A percentile compares a stretch with the other conserved stretches of the same genome.
Conservation (phyloP, 2,113 vertebrate species). For the Clinocottus analis region DNA sequence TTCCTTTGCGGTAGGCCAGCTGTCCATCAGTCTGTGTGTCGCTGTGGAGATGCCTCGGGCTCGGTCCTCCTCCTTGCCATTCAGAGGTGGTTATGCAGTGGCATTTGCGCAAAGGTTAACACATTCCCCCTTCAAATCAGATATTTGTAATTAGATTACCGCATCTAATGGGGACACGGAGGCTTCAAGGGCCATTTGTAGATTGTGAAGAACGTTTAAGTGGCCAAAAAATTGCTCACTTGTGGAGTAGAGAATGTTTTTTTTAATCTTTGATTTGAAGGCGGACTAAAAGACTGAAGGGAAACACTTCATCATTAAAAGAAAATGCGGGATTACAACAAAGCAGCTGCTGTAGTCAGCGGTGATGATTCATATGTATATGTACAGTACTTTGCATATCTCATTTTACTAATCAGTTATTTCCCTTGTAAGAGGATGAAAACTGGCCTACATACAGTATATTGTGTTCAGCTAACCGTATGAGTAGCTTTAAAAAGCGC, state of each 20-base stretch:
- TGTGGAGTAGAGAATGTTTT: constrained; percentile 34
- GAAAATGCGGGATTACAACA: constrained; percentile 1
- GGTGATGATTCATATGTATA: not conserved
- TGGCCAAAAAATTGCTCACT: constrained; percentile 53
- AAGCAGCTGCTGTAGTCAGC: constrained; percentile 2
- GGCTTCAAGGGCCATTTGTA: constrained; percentile 61
- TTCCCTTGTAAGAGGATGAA: not conserved
- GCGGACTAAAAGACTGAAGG: constrained; percentile 29
- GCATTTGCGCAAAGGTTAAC: constrained; percentile 81
- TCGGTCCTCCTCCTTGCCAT: constrained; percentile 64
- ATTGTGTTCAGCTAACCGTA: not conserved
- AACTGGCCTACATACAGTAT: not conserved
- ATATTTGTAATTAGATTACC: constrained; percentile 78
- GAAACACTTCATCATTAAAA: constrained; percentile 17
- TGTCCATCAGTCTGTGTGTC: constrained; percentile 69
- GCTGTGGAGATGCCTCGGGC: constrained; percentile 62
- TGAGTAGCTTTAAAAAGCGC: not conserved
- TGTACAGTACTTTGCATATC: not conserved
- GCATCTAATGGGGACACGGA: constrained; percentile 60
- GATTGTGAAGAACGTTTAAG: constrained; percentile 66
- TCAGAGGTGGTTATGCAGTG: constrained; percentile 71
- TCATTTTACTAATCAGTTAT: not conserved
- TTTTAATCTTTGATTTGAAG: constrained; percentile 44
- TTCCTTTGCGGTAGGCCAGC: constrained; percentile 59
- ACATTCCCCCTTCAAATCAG: constrained; percentile 71